Evolutionary conservation across 2,888 invertebrate genomes (phyloP), one percentile per base, ranked within the genome.

Genomic region (Yponomeuta evonymella): DNA sequence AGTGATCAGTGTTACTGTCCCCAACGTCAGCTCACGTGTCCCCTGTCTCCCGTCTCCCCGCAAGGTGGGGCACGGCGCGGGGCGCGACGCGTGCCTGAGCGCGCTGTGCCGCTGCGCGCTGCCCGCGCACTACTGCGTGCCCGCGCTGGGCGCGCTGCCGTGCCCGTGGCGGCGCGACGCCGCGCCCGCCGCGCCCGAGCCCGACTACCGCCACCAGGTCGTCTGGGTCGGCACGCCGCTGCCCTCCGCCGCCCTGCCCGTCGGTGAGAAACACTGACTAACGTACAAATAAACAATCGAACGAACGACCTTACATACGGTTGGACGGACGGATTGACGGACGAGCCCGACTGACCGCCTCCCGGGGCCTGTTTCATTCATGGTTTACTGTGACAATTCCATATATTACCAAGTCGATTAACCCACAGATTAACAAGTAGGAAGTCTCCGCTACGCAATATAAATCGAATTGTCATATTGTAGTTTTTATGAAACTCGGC

Each of bases 221-320:
- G 98, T 99, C 67, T 99, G 98, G 75, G 98, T 99, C 73, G 99
- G 99, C 36, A 98, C 98, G 0, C 97, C 98, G 33, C 91, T 99
- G 75, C 98, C 98, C 2, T 97, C 97, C 8, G 95, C 96, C 2
- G 94, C 96, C 5, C 88, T 96, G 71, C 96, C 97, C 3, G 94
- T 95, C 71, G 96, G 95, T 93, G 78, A 73, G 75, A 43, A 3
- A 6, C 8, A 5, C 9, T 5, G 8, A 43, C 43, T 8, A 1
- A 43, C 43, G 5, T 3, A 43, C 43, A 43, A 43, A 43, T 43
- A 6, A 43, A 8, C 43, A 8, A 43, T 5, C 43, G 43, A 43
- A 43, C 8, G 43, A 33, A 23, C 1, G 23, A 23, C 23, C 23
- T 23, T 23, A 23, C 23, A 23, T 1, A 33, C 33, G 33, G 33